Evolutionary conservation across 2,113 vertebrate genomes (phyloP).

Genomic region (Saccopteryx bilineata): DNA sequence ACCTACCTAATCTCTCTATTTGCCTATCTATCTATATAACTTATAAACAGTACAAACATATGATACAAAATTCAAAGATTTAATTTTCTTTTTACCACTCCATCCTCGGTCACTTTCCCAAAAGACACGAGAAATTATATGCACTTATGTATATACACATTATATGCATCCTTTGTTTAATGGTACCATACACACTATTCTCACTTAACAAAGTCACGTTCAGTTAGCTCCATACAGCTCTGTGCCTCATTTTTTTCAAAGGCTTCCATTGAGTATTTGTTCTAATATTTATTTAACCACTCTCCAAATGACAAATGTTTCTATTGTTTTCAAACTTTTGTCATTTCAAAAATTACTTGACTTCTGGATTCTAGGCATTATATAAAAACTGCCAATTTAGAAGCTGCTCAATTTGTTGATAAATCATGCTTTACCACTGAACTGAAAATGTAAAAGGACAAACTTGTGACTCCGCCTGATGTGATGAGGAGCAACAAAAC

Average conservation of each 20-base stretch:
- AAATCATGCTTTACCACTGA: slow-evolving; percentile 73
- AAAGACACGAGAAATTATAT: background rate
- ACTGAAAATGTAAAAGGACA: slow-evolving; percentile 71
- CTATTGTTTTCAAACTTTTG: slow-evolving; percentile 49
- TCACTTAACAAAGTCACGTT: background rate
- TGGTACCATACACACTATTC: background rate
- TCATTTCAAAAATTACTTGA: slow-evolving; percentile 49
- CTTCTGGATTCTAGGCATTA: slow-evolving; percentile 43
- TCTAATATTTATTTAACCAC: slow-evolving; percentile 24
- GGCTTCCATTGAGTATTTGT: background rate
- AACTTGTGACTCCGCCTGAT: slow-evolving; percentile 58
- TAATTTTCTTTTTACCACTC: background rate
- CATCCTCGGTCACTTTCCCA: background rate
- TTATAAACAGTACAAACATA: slow-evolving; percentile 7
- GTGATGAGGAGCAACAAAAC: slow-evolving; percentile 57
- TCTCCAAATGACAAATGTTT: slow-evolving; percentile 25
- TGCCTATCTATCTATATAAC: background rate
- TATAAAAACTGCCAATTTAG: slow-evolving; percentile 48
- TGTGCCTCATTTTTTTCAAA: background rate
- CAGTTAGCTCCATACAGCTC: background rate
- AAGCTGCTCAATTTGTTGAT: slow-evolving; percentile 44
- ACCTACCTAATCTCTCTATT: background rate
- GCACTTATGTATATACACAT: background rate
- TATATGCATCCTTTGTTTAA: background rate
- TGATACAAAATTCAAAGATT: background rate